These are phyloP conservation scores for Enchytraeus crypticus DNA, from an alignment of 2,888 invertebrate genomes.

Conservation along the genomic window DNA sequence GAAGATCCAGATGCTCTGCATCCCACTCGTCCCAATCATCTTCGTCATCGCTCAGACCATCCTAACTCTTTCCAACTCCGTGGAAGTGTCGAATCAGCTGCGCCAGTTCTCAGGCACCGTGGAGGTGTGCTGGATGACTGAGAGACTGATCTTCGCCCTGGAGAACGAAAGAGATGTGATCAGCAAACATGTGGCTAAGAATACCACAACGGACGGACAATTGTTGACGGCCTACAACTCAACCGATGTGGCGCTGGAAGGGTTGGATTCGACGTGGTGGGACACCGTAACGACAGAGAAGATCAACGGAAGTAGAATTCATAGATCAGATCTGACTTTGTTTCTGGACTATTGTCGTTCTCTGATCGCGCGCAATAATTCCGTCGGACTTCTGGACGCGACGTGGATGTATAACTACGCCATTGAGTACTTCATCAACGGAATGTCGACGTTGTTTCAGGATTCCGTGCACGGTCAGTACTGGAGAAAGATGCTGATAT, in stretches of 20 bases:
- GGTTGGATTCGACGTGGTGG: background rate
- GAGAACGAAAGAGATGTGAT: background rate
- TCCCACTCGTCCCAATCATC: slow-evolving; percentile 20
- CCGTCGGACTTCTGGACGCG: background rate
- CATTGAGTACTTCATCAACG: background rate
- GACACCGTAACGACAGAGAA: background rate
- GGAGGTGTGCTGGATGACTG: background rate
- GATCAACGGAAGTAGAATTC: too few species aligned
- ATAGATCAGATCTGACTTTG: too few species aligned
- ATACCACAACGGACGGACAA: background rate
- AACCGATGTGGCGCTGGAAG: too few species aligned
- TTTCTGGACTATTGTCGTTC: too few species aligned
- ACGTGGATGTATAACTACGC: background rate
- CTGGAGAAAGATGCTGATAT: background rate
- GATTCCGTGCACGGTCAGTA: background rate
- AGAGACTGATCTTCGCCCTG: background rate
- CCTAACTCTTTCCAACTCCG: slow-evolving; percentile 9
- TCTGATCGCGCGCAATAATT: background rate
- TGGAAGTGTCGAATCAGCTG: slow-evolving; percentile 1
- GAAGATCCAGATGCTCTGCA: slow-evolving; percentile 28
- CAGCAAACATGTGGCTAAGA: background rate
- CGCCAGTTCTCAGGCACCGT: background rate
- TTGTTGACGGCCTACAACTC: background rate
- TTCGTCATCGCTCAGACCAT: slow-evolving; percentile 20
- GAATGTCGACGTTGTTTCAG: background rate